A percentile compares a stretch with the other conserved stretches of the same genome.
phyloP scores from a whole-genome alignment of 2,888 invertebrate genomes.

The Drosophila pseudotalamancana region DNA sequence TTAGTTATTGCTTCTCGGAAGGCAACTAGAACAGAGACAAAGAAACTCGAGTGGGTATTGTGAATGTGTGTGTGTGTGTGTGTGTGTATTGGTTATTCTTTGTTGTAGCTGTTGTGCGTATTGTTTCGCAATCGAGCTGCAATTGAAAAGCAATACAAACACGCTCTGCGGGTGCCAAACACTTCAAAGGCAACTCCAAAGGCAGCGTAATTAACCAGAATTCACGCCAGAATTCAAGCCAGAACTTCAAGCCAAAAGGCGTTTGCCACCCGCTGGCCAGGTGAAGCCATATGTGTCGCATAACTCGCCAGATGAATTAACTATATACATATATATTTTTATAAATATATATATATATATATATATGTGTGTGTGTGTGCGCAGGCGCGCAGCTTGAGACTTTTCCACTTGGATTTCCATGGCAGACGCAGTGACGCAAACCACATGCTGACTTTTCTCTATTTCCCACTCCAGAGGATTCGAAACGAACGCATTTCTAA shows the following conservation, averaged over 20 bases:
- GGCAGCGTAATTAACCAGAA: conserved; percentile 66
- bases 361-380: conserved; percentile 10
- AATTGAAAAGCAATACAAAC: conserved; percentile 79
- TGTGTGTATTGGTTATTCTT: neutral
- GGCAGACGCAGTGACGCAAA: conserved; percentile 65
- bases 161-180: conserved; percentile 74
- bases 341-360: neutral
- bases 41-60: conserved; percentile 57
- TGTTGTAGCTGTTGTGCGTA: conserved; percentile 22
- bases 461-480: conserved; percentile 28
- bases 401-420: conserved; percentile 18
- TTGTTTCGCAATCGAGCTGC: conserved; percentile 76
- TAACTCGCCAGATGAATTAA: conserved; percentile 52
- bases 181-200: conserved; percentile 53
- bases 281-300: conserved; percentile 65
- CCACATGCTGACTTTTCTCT: conserved; percentile 67
- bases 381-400: conserved; percentile 75
- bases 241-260: conserved; percentile 36
- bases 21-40: conserved; percentile 60
- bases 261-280: conserved; percentile 56
- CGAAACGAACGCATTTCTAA: conserved; percentile 58
- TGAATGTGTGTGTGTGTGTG: conserved; percentile 8
- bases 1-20: conserved; percentile 71
- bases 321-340: neutral
- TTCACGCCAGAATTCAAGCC: conserved; percentile 60